Evolutionary conservation across 2,888 invertebrate species (phyloP).

Genomic region (Melitaea athalia): DNA sequence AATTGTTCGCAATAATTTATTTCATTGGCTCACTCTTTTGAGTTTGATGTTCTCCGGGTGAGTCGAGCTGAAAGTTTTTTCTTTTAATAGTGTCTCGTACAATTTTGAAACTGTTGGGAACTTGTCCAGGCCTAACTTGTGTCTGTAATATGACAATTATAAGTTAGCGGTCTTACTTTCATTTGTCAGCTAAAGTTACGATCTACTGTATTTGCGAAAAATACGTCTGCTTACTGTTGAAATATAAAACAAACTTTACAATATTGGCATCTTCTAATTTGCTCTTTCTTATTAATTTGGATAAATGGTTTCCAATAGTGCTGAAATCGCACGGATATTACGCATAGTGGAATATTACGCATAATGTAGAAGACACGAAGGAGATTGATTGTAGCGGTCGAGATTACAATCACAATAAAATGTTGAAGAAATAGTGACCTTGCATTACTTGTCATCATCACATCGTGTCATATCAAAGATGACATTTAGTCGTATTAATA

Average conservation of each 20-base stretch:
- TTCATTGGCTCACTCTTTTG: slow-evolving; percentile 18
- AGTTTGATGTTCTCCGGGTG: slow-evolving; percentile 58
- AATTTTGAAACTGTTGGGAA: slow-evolving; percentile 62
- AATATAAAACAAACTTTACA: no score
- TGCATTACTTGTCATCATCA: no score
- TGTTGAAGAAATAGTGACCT: no score
- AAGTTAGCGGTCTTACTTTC: slow-evolving; percentile 1
- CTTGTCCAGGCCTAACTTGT: slow-evolving; percentile 55
- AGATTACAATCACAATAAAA: no score
- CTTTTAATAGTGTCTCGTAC: slow-evolving; percentile 59
- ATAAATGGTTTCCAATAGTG: no score
- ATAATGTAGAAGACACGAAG: no score
- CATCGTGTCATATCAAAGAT: no score
- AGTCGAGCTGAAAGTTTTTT: slow-evolving; percentile 61
- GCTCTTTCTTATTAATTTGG: no score
- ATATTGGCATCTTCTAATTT: not conserved
- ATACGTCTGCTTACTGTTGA: not conserved
- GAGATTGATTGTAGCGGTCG: no score
- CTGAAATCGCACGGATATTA: no score
- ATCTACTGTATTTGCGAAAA: not conserved
- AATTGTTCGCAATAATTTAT: slow-evolving; percentile 19
- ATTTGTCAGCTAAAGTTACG: not conserved
- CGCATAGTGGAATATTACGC: no score
- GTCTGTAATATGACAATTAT: slow-evolving; percentile 53
- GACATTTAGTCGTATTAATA: no score